A percentile compares a stretch with the other conserved stretches of the same genome.
Conservation (phyloP, 2,888 invertebrate genomes). For the Ernsta delagoae region DNA sequence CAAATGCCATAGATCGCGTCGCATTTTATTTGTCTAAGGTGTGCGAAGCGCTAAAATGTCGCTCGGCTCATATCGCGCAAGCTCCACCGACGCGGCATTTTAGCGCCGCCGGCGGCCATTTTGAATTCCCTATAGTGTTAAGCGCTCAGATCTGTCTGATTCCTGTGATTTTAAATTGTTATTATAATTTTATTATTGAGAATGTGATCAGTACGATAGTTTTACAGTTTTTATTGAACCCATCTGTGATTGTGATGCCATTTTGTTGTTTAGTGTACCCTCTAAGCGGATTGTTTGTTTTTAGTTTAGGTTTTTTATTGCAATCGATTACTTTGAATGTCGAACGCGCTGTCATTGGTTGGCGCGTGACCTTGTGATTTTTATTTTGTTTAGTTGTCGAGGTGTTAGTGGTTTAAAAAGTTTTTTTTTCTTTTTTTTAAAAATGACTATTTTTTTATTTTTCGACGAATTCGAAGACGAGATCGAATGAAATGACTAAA, state of each 20-base stretch:
- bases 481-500: neutral
- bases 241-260: slow-evolving; percentile 80
- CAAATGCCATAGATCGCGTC: slow-evolving; percentile 43
- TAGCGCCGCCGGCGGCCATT: slow-evolving; percentile 47
- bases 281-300: slow-evolving; percentile 62
- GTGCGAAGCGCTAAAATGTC: slow-evolving; percentile 46
- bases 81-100: slow-evolving; percentile 37
- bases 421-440: neutral
- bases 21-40: slow-evolving; percentile 32
- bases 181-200: slow-evolving; percentile 63
- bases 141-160: slow-evolving; percentile 63
- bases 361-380: slow-evolving; percentile 38
- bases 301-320: slow-evolving; percentile 60
- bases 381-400: slow-evolving; percentile 42
- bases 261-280: slow-evolving; percentile 58
- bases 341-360: slow-evolving; percentile 30
- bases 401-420: slow-evolving; percentile 47
- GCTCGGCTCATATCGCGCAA: slow-evolving; percentile 32
- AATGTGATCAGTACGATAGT: slow-evolving; percentile 71
- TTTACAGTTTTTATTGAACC: slow-evolving; percentile 63
- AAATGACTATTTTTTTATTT: slow-evolving; percentile 13
- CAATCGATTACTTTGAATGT: slow-evolving; percentile 38
- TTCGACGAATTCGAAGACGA: slow-evolving; percentile 5
- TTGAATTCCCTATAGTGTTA: slow-evolving; percentile 67
- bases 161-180: slow-evolving; percentile 79